Evolutionary conservation across 2,113 vertebrate genomes (phyloP).

Genomic region (Crotalus viridis): DNA sequence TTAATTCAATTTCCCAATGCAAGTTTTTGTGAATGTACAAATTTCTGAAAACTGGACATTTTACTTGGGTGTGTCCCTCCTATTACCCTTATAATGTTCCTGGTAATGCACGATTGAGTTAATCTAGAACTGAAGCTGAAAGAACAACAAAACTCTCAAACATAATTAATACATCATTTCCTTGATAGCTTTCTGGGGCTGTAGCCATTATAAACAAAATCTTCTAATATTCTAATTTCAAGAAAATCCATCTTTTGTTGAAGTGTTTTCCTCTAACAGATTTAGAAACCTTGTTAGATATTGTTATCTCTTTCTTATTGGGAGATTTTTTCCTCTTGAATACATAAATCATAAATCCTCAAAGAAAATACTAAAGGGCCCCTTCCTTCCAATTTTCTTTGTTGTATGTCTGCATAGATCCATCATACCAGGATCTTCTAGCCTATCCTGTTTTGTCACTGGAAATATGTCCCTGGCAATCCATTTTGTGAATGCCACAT

Average conservation of each 20-base stretch:
- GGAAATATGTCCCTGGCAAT: background rate
- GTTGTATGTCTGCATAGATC: background rate
- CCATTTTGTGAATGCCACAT: background rate
- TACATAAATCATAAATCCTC: background rate
- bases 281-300: background rate
- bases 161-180: background rate
- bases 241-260: background rate
- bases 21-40: background rate
- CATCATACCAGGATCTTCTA: background rate
- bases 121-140: background rate
- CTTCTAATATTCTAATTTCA: background rate
- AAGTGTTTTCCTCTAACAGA: background rate
- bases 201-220: background rate
- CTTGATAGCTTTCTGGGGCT: background rate
- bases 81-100: background rate
- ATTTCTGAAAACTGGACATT: background rate
- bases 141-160: background rate
- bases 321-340: background rate
- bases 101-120: background rate
- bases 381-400: background rate
- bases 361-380: background rate
- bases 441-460: background rate
- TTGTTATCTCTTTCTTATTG: background rate
- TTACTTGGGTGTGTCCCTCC: background rate
- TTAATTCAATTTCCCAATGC: background rate